phyloP scores from a whole-genome alignment of 2,113 vertebrate genomes.

The Petaurus breviceps region DNA sequence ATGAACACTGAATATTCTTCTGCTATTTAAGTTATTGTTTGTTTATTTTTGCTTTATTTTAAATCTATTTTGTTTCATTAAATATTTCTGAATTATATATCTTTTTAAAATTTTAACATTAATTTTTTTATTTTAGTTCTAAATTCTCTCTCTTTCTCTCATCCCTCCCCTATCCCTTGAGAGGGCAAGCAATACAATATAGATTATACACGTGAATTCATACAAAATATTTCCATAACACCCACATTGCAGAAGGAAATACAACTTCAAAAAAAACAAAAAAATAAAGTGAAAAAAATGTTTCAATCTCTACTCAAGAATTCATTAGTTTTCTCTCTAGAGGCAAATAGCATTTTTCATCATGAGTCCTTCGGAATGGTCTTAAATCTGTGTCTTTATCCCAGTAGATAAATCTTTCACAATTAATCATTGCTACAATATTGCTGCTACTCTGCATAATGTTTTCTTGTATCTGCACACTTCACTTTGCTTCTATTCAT shows the following conservation, averaged over 20 bases:
- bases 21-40: too few species aligned
- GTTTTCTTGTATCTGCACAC: not conserved
- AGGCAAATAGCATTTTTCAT: not conserved
- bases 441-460: not conserved
- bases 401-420: not conserved
- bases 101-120: not conserved
- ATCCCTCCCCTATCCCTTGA: not conserved
- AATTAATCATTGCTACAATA: not conserved
- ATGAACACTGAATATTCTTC: too few species aligned
- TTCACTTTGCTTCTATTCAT: not conserved
- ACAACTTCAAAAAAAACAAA: not conserved
- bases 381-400: not conserved
- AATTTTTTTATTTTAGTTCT: too few species aligned
- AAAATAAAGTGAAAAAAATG: not conserved
- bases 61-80: not conserved
- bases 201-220: not conserved
- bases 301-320: not conserved
- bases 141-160: too few species aligned
- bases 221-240: not conserved
- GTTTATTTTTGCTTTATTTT: not conserved
- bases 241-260: not conserved
- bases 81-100: not conserved
- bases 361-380: not conserved
- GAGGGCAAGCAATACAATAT: not conserved
- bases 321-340: not conserved